Evolutionary conservation across 1,140 invertebrate species (phyloP).

Genomic region (Drosophila seguyi): DNA sequence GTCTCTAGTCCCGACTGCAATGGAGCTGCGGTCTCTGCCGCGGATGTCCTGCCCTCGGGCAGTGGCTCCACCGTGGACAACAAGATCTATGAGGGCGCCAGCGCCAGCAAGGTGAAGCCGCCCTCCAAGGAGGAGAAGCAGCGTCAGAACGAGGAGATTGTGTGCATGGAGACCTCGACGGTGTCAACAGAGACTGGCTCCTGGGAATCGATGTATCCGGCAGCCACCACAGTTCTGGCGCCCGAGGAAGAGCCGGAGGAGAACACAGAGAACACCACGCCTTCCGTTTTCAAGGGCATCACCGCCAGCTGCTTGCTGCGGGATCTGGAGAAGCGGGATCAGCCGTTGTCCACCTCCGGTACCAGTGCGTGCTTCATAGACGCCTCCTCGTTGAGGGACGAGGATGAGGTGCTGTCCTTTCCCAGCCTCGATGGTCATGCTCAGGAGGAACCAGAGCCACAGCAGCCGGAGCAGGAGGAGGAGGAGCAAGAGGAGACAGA

Average conservation of each 20-base stretch:
- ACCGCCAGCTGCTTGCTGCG: conserved; percentile 72
- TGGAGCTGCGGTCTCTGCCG: conserved; percentile 16
- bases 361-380: conserved; percentile 89
- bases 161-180: conserved; percentile 87
- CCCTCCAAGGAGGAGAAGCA: conserved; percentile 89
- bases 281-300: conserved; percentile 53
- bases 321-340: conserved; percentile 72
- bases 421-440: conserved; percentile 63
- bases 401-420: conserved; percentile 86
- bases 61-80: conserved; percentile 37
- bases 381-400: conserved; percentile 90
- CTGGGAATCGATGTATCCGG: conserved; percentile 87
- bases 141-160: conserved; percentile 89
- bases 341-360: conserved; percentile 68
- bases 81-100: conserved; percentile 51
- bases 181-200: conserved; percentile 88
- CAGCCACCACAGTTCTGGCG: conserved; percentile 4
- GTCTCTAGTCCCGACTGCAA: conserved; percentile 68
- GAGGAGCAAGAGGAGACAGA: conserved; percentile 30
- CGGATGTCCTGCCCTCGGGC: conserved; percentile 20
- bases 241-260: conserved; percentile 8
- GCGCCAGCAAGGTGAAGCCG: conserved; percentile 44
- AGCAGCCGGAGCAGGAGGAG: neutral
- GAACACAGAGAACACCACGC: conserved; percentile 24
- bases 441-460: conserved; percentile 33